Conservation (phyloP, 1,140 invertebrate species). For the Ericerus pela region DNA sequence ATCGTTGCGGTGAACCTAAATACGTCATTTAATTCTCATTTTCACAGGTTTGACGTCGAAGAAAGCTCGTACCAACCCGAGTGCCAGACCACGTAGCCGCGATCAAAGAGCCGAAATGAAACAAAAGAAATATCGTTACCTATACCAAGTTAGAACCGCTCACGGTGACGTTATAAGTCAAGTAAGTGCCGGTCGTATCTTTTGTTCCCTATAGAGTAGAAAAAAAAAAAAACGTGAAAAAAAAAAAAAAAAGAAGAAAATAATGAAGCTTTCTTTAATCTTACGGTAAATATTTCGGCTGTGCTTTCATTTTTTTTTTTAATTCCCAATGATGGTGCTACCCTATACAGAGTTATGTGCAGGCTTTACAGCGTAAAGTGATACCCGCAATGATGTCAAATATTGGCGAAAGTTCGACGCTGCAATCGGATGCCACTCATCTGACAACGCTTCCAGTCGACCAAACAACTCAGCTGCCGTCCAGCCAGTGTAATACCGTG, state of each 20-base stretch:
- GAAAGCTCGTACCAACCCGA: conserved; percentile 24
- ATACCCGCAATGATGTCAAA: conserved; percentile 39
- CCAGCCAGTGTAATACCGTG: conserved; percentile 32
- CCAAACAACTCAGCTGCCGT: conserved; percentile 17
- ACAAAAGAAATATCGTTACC: conserved; percentile 68
- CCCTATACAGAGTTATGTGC: conserved; percentile 52
- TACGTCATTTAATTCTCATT: too few relatives aligned
- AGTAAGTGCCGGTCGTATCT: conserved; percentile 38
- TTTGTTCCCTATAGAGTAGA: background rate
- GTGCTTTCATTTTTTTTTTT: conserved; percentile 7
- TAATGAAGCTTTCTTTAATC: background rate
- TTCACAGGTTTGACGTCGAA: conserved; percentile 30
- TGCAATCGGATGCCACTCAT: conserved; percentile 55
- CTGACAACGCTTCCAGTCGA: conserved; percentile 46
- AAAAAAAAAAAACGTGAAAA: too few relatives aligned
- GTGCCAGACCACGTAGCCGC: conserved; percentile 39
- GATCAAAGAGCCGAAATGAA: conserved; percentile 57
- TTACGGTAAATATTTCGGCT: background rate
- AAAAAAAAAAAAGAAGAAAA: background rate
- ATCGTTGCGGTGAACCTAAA: too few relatives aligned
- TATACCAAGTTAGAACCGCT: conserved; percentile 74
- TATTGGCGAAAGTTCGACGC: conserved; percentile 49
- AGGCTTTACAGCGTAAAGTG: conserved; percentile 55
- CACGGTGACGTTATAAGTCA: conserved; percentile 81
- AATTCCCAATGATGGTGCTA: background rate